phyloP scores from a whole-genome alignment of 64 coral and sea anemone species.

The Pocillopora damicornis region DNA sequence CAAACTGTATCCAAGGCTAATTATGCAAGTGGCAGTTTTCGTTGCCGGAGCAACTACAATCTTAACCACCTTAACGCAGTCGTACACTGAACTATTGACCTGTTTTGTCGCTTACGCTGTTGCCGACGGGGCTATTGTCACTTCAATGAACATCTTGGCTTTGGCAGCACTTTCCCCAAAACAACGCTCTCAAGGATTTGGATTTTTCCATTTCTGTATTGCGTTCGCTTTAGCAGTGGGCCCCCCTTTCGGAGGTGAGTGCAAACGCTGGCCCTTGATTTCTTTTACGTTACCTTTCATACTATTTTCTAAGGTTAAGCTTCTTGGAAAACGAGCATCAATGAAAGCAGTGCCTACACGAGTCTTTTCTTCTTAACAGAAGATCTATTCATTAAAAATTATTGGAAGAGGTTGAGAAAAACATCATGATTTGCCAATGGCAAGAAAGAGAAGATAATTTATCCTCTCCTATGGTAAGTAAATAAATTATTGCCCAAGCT shows the following conservation, averaged over 20 bases:
- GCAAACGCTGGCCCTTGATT: no score
- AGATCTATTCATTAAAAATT: no score
- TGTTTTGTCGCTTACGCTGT: conserved; percentile 23
- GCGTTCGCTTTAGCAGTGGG: not conserved
- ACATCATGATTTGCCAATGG: no score
- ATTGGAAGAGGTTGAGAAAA: no score
- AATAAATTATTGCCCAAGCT: no score
- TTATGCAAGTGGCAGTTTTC: conserved; percentile 1
- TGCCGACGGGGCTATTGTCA: conserved; percentile 2
- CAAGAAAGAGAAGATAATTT: no score
- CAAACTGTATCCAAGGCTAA: not conserved
- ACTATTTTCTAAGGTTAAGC: no score
- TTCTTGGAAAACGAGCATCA: not conserved
- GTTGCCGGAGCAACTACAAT: not conserved
- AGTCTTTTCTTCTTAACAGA: no score
- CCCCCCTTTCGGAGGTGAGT: conserved; percentile 35
- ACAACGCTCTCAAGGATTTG: conserved; percentile 19
- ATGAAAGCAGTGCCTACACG: no score
- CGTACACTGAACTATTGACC: not conserved
- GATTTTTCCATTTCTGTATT: not conserved
- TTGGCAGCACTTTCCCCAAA: not conserved
- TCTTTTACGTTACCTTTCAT: no score
- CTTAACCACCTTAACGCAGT: not conserved
- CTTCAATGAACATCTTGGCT: conserved; percentile 23
- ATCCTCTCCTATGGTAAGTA: no score